Evolutionary conservation across 2,888 invertebrate genomes (phyloP), one percentile per base, ranked within the genome.

Genomic region (Nomada ruficornis): DNA sequence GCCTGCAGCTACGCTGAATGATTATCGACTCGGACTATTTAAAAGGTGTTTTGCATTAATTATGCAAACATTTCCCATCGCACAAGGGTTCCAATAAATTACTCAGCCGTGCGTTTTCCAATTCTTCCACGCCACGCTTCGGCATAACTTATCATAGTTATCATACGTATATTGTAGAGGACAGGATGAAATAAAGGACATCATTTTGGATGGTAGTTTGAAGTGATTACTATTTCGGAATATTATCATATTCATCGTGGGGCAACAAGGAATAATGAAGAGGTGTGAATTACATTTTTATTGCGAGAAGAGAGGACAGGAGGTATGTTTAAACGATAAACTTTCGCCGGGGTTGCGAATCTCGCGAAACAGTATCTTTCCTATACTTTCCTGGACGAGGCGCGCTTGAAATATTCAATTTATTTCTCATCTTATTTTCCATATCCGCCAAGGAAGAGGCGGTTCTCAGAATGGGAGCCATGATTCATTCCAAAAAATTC

Each of bases 1-100:
- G 77, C 78, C 88, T 91, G 90, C 93, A 92, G 91, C 91, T 92
- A 92, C 91, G 85, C 80, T 86, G 86, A 92, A 93, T 91, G 91
- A 90, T 90, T 88, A 82, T 85, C 88, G 85, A 83, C 29, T 26
- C 88, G 84, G 89, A 89, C 92, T 93, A 93, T 93, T 93, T 93
- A 91, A 90, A 91, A 90, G 90, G 90, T 89, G 89, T 92, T 93
- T 92, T 93, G 92, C 93, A 93, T 93, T 93, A 93, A 93, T 93
- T 93, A 93, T 93, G 92, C 90, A 92, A 93, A 93, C 92, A 89
- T 91, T 70, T 70, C 79, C 52, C 70, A 80, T 52, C 80, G 64
- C 29, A 18, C 52, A 15, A 20, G 44, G 29, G 23, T 23, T 36
- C 23, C 59, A 70, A 80, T 80, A 79, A 80, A 79, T 80, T 64